Conservation (phyloP, 2,113 vertebrate genomes). For the Hepsetus odoe region DNA sequence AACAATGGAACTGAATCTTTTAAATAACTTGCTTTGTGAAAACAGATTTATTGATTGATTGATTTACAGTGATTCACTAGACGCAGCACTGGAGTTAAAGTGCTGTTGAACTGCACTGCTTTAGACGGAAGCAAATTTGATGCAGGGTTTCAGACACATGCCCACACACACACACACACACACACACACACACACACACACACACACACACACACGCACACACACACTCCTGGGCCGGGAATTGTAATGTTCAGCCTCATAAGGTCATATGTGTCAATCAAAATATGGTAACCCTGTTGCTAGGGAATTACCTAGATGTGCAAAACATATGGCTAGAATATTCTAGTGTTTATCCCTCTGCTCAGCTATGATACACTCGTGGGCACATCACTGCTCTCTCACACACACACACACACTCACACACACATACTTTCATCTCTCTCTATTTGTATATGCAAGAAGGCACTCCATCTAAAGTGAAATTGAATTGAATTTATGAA, state of each 20-base stretch:
- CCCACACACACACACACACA: neutral
- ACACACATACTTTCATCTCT: neutral
- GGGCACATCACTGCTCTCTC: neutral
- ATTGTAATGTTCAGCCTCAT: neutral
- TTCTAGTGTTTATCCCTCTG: neutral
- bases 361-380: neutral
- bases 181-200: neutral
- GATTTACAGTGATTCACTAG: too few relatives aligned
- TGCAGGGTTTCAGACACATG: neutral
- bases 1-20: too few relatives aligned
- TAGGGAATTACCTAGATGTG: conserved; percentile 11
- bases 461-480: neutral
- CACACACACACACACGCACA: neutral
- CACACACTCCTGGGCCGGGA: neutral
- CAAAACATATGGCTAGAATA: conserved; percentile 25
- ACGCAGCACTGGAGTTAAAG: neutral
- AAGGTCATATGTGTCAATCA: conserved; percentile 38
- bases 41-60: too few relatives aligned
- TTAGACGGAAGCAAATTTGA: neutral
- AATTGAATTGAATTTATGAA: neutral
- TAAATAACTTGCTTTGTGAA: too few relatives aligned
- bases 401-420: neutral
- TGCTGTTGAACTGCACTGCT: neutral
- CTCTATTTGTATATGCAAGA: neutral
- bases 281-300: conserved; percentile 1